These are phyloP conservation scores for Cichladusa arquata DNA, from an alignment of 2,113 vertebrate species.

Conservation along the genomic window DNA sequence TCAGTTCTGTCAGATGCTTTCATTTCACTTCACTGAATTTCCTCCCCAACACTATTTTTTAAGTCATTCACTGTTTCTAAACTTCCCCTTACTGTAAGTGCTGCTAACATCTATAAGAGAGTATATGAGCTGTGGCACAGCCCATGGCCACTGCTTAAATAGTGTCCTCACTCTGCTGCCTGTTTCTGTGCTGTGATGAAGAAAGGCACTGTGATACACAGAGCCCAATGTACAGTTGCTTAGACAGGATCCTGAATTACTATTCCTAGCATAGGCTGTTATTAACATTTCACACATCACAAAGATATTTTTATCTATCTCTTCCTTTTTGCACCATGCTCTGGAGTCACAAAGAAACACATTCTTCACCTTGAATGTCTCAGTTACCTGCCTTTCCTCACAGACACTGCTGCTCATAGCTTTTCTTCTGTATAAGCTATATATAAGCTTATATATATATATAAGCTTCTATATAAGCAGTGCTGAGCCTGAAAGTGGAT, in stretches of 20 bases:
- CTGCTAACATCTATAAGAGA: not conserved
- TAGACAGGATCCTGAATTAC: not conserved
- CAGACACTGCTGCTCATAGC: not conserved
- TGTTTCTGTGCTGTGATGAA: not conserved
- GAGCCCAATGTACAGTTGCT: not conserved
- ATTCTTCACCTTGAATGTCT: not conserved
- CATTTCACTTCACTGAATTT: not conserved
- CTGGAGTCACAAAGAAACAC: not conserved
- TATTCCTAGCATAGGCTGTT: not conserved
- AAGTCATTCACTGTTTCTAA: not conserved
- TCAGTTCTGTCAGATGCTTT: not conserved
- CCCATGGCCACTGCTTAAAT: not conserved
- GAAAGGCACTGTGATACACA: not conserved
- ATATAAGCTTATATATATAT: too few relatives aligned
- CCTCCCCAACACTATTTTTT: not conserved
- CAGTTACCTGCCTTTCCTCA: not conserved
- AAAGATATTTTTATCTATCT: not conserved
- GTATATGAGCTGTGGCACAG: not conserved
- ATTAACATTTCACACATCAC: not conserved
- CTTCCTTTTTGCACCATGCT: not conserved
- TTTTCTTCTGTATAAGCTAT: not conserved
- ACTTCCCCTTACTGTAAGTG: not conserved
- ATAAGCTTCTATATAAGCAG: not conserved
- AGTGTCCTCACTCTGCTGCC: not conserved
- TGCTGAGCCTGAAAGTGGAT: not conserved